Evolutionary conservation across 1,140 invertebrate genomes (phyloP).

Genomic region (Conus betulinus): DNA sequence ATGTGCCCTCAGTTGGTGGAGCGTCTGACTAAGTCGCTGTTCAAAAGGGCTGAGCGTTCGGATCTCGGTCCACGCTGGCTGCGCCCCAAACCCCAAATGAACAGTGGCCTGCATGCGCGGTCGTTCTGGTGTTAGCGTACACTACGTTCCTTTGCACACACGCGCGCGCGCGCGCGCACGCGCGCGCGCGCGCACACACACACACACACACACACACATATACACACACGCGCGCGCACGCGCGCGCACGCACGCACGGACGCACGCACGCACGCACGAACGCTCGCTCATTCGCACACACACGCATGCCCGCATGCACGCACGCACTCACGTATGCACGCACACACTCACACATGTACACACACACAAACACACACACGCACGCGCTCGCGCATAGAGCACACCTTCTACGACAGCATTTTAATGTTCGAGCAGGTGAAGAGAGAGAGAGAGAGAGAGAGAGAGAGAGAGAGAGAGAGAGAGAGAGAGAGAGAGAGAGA

Average conservation of each 20-base stretch:
- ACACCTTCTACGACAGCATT: too few species aligned
- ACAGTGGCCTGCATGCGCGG: too few species aligned
- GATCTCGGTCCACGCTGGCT: too few species aligned
- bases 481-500: too few species aligned
- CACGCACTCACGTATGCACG: not conserved
- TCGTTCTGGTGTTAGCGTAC: too few species aligned
- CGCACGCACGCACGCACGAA: not conserved
- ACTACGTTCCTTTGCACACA: not conserved
- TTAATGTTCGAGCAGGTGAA: too few species aligned
- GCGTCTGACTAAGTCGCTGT: too few species aligned
- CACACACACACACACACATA: not conserved
- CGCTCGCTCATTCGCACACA: not conserved
- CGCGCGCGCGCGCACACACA: not conserved
- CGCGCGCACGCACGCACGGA: not conserved
- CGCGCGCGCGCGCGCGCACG: not conserved
- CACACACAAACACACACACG: not conserved
- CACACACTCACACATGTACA: not conserved
- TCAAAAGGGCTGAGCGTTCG: too few species aligned
- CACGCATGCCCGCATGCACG: not conserved
- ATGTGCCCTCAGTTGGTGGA: too few species aligned
- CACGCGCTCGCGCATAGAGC: not conserved
- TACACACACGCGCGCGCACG: not conserved
- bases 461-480: too few species aligned
- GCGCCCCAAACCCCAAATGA: too few species aligned
- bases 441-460: too few species aligned